Conservation (phyloP, 2,797 vertebrate genomes). For the Zalophus californianus region DNA sequence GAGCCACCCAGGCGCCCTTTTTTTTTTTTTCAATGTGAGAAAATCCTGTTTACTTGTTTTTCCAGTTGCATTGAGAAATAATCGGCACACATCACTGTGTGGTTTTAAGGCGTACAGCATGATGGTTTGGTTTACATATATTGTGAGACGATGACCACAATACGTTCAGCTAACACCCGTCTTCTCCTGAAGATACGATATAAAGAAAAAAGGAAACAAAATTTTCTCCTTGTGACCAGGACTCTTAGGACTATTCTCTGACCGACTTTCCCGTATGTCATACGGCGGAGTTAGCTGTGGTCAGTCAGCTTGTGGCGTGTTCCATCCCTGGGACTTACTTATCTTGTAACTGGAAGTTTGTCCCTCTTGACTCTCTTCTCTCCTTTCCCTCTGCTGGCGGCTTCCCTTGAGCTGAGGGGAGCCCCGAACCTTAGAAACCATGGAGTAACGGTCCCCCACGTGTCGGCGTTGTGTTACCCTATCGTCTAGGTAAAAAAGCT, state of each 20-base stretch:
- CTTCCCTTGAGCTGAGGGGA: neutral
- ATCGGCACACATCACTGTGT: neutral
- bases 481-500: neutral
- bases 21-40: neutral
- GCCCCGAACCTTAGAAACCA: rapidly evolving
- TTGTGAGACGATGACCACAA: neutral
- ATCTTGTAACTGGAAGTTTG: neutral
- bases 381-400: neutral
- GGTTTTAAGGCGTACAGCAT: neutral
- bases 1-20: neutral
- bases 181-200: neutral
- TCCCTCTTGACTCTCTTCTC: neutral
- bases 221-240: neutral
- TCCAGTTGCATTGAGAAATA: neutral
- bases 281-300: rapidly evolving
- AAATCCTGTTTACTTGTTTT: neutral
- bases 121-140: neutral
- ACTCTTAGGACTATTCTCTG: neutral
- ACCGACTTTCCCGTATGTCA: neutral
- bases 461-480: rapidly evolving
- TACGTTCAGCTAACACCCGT: neutral
- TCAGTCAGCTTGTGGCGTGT: neutral
- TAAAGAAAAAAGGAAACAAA: neutral
- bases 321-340: no score
- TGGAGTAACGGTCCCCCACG: rapidly evolving